Conservation (phyloP, 2,888 invertebrate genomes). For the Nomada goodeniana region DNA sequence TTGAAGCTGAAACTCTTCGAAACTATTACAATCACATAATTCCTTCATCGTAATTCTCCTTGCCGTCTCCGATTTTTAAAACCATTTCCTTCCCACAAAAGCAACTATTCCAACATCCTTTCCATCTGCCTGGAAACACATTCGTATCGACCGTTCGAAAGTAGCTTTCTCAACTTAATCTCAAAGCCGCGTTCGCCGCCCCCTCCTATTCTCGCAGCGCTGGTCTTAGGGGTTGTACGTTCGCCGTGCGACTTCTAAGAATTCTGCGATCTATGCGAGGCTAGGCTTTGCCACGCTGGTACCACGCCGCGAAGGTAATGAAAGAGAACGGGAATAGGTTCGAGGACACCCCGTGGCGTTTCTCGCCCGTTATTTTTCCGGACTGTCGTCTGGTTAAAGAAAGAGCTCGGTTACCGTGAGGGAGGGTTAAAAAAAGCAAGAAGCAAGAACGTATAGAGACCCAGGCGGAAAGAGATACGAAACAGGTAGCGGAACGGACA, state of each 20-base stretch:
- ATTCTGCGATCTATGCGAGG: constrained; percentile 63
- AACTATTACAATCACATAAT: too few species aligned
- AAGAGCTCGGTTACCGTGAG: constrained; percentile 43
- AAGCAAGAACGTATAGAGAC: constrained; percentile 34
- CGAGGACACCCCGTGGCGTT: constrained; percentile 42
- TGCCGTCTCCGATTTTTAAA: not conserved
- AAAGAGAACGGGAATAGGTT: constrained; percentile 65
- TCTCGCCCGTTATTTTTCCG: not conserved
- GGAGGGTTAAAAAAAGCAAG: not conserved
- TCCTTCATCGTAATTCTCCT: too few species aligned
- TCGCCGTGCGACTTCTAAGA: constrained; percentile 50
- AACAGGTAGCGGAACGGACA: constrained; percentile 7
- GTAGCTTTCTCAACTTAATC: constrained; percentile 6
- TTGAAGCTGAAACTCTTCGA: too few species aligned
- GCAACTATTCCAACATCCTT: not conserved
- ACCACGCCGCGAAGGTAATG: constrained; percentile 58
- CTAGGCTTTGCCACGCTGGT: constrained; percentile 17
- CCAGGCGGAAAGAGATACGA: constrained; percentile 3
- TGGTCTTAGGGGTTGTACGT: not conserved
- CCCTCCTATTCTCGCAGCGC: not conserved
- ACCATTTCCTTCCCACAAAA: not conserved
- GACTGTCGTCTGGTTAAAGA: constrained; percentile 6
- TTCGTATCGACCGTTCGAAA: not conserved
- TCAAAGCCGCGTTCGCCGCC: constrained; percentile 7
- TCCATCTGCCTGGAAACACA: not conserved